These are phyloP conservation scores for Picathartes gymnocephalus DNA, from an alignment of 2,113 vertebrate species.

Conservation along the genomic window DNA sequence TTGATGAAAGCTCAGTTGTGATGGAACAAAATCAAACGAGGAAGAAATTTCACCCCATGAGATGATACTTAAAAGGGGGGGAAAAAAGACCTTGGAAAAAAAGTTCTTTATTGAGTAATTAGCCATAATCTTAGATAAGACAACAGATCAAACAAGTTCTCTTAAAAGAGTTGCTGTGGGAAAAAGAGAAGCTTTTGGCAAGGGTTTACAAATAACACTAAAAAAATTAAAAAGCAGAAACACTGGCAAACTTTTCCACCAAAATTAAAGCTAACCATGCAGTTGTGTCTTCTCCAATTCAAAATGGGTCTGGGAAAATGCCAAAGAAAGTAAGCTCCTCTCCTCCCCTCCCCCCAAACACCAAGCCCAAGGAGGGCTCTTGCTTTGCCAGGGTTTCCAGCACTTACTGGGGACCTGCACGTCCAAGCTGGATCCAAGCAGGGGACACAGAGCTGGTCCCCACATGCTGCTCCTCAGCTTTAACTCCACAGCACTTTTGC, in stretches of 20 bases:
- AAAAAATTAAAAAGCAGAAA: constrained; percentile 5
- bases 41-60: neutral
- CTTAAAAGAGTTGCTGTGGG: constrained; percentile 32
- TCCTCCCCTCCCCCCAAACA: no score
- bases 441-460: neutral
- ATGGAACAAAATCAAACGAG: constrained; percentile 32
- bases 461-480: rapidly evolving
- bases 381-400: neutral
- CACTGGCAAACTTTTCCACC: neutral
- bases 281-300: neutral
- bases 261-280: neutral
- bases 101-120: constrained; percentile 59
- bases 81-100: neutral
- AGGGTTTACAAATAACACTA: neutral
- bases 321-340: neutral
- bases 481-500: no score
- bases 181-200: neutral
- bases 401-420: rapidly evolving
- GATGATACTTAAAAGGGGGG: neutral
- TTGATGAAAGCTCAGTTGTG: constrained; percentile 18
- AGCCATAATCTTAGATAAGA: constrained; percentile 58
- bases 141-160: constrained; percentile 50
- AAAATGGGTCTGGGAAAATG: neutral
- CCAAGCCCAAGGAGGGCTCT: neutral
- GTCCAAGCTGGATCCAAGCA: neutral